Base-by-base conservation (phyloP, 2,113 vertebrate genomes). In the Marmota monax region DNA sequence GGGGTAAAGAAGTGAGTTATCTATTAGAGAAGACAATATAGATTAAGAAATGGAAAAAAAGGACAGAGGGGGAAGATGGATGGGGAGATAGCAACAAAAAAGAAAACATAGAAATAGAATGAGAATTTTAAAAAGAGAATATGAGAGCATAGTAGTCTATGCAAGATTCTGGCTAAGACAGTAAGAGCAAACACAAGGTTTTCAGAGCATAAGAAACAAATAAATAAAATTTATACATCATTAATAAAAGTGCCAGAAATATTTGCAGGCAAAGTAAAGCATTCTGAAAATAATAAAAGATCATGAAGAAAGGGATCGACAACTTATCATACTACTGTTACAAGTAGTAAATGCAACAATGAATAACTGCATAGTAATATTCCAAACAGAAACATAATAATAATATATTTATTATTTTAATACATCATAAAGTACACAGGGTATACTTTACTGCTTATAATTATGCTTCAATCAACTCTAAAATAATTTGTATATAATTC, bases 381-480 rank as follows among this genome's bases (percentile, higher is more conserved):
- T 73, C 45, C 72, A 80, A 93, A 65, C 7, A 90, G 37, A 94
- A 95, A 34, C 29, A 45, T 45, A 67, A 25, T 90, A 45, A 45
- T 45, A 67, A 25, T 90, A 45, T 29, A 74, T 92, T 45, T 39
- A 77, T 80, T 91, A 95, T 94, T 90, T 86, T 72, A 79, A 37
- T 72, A 51, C 0, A 76, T 94, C 78, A 79, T 45, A 73, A 87
- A 72, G 20, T 79, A 51, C 42, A 90, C 9, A 90, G 63, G 76
- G 92, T 93, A 84, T 82, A 90, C 11, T 87, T 87, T 88, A 20
- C 45, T 95, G 32, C 53, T 92, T 84, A 79, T 90, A 90, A 80
- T 56, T 90, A 48, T 95, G 39, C 22, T 90, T 92, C 37, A 95
- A 63, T 89, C 23, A 76, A 32, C 27, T 86, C 16, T 42, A 22